Conservation (phyloP, 2,113 vertebrate species). For the Rhea americana region DNA sequence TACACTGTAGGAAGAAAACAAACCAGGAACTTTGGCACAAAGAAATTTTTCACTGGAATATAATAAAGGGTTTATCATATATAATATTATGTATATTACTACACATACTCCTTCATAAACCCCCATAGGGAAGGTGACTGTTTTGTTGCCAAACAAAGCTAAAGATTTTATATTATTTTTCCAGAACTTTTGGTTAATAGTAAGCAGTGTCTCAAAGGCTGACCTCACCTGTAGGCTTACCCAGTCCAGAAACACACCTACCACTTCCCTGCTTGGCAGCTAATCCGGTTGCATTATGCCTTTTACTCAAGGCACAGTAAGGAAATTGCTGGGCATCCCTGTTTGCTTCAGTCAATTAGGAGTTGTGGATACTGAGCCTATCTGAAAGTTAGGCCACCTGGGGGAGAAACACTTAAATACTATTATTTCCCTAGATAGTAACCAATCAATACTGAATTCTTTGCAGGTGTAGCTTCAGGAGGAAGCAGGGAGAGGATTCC, state of each 20-base stretch:
- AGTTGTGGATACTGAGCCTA: neutral
- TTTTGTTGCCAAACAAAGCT: neutral
- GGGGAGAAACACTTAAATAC: neutral
- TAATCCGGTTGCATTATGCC: neutral
- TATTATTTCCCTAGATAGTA: neutral
- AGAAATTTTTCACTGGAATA: neutral
- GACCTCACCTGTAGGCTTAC: neutral
- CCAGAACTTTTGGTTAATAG: neutral
- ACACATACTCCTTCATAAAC: neutral
- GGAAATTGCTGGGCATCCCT: neutral
- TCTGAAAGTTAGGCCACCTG: neutral
- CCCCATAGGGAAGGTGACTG: neutral
- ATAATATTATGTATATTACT: no score
- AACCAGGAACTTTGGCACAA: neutral
- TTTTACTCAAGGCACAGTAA: accelerated
- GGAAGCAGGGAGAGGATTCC: neutral
- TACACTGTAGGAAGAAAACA: neutral
- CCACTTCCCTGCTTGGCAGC: neutral
- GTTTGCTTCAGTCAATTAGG: neutral
- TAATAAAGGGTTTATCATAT: neutral
- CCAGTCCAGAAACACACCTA: neutral
- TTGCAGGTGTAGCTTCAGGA: neutral
- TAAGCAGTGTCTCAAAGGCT: neutral
- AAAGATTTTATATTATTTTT: neutral
- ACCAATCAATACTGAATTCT: neutral